Conservation (phyloP, 23 tunicate species). For the Trididemnum clinides region DNA sequence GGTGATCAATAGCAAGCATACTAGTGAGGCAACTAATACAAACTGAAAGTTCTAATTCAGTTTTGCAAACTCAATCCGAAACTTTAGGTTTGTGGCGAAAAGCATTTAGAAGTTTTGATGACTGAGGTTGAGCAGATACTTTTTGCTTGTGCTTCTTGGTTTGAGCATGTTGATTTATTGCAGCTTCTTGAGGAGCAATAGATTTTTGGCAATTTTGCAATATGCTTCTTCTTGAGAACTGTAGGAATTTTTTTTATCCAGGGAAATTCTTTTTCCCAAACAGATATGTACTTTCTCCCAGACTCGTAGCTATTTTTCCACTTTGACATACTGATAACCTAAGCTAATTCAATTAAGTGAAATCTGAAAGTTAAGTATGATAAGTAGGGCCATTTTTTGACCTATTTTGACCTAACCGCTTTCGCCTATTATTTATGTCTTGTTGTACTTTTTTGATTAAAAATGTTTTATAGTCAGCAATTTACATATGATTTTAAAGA, state of each 20-base stretch:
- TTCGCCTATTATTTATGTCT: too few species aligned
- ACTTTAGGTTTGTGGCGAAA: background rate
- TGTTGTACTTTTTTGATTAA: too few species aligned
- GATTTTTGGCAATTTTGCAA: constrained; percentile 24
- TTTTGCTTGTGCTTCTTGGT: constrained; percentile 26
- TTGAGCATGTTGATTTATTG: constrained; percentile 28
- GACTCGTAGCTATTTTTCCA: constrained; percentile 11
- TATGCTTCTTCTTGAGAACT: constrained; percentile 4
- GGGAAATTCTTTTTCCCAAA: constrained; percentile 41
- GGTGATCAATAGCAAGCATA: constrained; percentile 11
- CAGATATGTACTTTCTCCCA: constrained; percentile 4
- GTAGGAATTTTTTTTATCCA: constrained; percentile 20
- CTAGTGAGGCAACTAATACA: background rate
- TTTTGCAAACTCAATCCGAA: background rate
- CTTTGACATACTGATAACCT: constrained; percentile 5
- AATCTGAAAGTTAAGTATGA: background rate
- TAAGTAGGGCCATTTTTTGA: too few species aligned
- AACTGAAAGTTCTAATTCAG: constrained; percentile 9
- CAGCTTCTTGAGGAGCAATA: constrained; percentile 31
- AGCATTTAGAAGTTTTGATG: background rate
- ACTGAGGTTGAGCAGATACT: background rate
- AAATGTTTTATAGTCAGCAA: too few species aligned
- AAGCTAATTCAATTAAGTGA: background rate
- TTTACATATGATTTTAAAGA: too few species aligned
- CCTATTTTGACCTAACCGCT: too few species aligned